Conservation (phyloP, 1,140 invertebrate genomes). For the Solen grandis region DNA sequence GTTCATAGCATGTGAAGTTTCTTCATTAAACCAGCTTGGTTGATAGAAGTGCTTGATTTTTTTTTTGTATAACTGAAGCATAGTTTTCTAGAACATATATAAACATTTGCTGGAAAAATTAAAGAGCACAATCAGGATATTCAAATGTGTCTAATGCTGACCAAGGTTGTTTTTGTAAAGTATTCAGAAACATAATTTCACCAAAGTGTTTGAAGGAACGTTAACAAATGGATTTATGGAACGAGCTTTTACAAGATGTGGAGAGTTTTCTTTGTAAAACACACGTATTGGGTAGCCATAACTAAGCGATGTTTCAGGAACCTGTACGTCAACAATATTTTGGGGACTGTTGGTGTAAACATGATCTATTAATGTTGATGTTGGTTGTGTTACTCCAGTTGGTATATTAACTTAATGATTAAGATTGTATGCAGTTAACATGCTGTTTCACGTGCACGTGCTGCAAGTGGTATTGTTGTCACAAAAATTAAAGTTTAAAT, state of each 20-base stretch:
- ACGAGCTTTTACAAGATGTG: too few species aligned
- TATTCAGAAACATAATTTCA: neutral
- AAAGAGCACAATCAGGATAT: slow-evolving; percentile 7
- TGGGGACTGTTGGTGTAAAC: neutral
- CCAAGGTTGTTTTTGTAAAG: neutral
- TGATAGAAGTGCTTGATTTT: slow-evolving; percentile 9
- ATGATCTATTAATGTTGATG: slow-evolving; percentile 12
- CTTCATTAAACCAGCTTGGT: slow-evolving; percentile 12
- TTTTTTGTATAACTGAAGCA: neutral
- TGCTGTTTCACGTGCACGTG: too few species aligned
- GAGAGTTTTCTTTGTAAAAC: neutral
- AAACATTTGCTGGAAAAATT: neutral
- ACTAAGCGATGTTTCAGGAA: too few species aligned
- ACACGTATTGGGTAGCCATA: slow-evolving; percentile 6
- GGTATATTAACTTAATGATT: too few species aligned
- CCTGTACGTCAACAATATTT: too few species aligned
- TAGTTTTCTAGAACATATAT: neutral
- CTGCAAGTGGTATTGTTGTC: too few species aligned
- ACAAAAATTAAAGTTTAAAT: too few species aligned
- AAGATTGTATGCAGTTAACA: too few species aligned
- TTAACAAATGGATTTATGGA: neutral
- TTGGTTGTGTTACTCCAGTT: neutral
- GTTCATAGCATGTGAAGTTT: neutral
- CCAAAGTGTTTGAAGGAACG: neutral
- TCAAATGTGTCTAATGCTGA: neutral